Conservation (phyloP, 2,888 invertebrate species). For the Chymomyza fuscimana region DNA sequence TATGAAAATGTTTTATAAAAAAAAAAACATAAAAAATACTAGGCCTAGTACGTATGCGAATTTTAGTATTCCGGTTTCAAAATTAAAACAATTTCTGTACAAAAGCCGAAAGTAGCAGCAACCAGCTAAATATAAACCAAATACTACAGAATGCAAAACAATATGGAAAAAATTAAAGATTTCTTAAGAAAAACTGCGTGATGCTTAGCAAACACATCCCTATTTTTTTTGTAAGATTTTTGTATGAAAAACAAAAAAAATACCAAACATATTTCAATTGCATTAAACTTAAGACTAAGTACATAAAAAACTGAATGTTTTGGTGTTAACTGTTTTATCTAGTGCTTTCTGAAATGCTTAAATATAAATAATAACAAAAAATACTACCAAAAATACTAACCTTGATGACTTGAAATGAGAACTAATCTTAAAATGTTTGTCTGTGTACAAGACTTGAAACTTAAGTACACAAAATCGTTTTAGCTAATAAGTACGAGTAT, state of each 20-base stretch:
- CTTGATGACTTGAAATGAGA: constrained; percentile 27
- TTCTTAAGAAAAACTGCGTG: neutral
- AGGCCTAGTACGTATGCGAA: neutral
- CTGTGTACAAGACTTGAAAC: neutral
- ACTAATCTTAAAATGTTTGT: neutral
- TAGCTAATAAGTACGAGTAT: too few species aligned
- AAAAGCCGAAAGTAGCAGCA: too few species aligned
- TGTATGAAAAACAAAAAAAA: neutral
- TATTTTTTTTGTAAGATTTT: neutral
- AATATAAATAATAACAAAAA: neutral
- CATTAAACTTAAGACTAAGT: constrained; percentile 1
- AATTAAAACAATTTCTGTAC: neutral
- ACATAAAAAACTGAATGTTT: constrained; percentile 1
- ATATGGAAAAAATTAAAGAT: too few species aligned
- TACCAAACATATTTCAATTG: neutral
- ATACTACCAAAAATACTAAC: constrained; percentile 6
- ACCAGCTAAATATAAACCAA: neutral
- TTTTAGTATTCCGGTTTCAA: neutral
- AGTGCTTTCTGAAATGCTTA: neutral
- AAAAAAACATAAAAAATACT: too few species aligned
- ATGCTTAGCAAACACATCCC: neutral
- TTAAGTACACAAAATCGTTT: neutral
- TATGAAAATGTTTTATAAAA: neutral
- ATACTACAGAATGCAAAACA: neutral
- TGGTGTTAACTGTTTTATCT: neutral